Percentiles rank a stretch among this genome's conserved stretches.
These are phyloP conservation scores for Trididemnum clinides DNA, from an alignment of 23 tunicate species.

Conservation along the genomic window DNA sequence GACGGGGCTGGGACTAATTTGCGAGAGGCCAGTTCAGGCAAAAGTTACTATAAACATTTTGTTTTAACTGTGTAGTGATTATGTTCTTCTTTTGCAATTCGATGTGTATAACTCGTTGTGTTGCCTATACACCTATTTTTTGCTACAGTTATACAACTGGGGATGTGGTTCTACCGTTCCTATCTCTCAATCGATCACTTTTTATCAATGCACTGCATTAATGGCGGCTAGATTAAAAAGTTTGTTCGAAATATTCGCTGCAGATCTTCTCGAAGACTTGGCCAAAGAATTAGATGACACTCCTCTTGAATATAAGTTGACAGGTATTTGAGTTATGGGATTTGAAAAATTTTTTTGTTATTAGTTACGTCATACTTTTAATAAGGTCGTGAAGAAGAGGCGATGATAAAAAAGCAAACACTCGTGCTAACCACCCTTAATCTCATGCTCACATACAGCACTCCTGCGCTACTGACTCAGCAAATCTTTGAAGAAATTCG, in stretches of 20 bases:
- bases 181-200: constrained; percentile 27
- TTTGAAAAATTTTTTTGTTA: neutral
- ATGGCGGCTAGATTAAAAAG: constrained; percentile 56
- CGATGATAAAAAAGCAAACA: neutral
- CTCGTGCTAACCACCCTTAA: neutral
- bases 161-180: constrained; percentile 40
- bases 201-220: constrained; percentile 43
- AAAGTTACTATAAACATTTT: too few relatives aligned
- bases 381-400: neutral
- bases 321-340: too few relatives aligned
- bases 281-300: constrained; percentile 1
- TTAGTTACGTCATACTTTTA: too few relatives aligned
- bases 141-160: constrained; percentile 52
- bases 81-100: too few relatives aligned
- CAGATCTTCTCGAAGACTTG: constrained; percentile 25
- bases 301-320: neutral
- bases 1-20: too few relatives aligned
- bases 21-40: too few relatives aligned
- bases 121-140: neutral
- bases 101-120: neutral
- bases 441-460: neutral
- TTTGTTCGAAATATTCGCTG: constrained; percentile 42
- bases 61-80: too few relatives aligned
- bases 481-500: constrained; percentile 45
- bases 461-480: constrained; percentile 28